These are phyloP conservation scores for Carapus acus DNA, from an alignment of 2,797 vertebrate genomes.

Conservation along the genomic window DNA sequence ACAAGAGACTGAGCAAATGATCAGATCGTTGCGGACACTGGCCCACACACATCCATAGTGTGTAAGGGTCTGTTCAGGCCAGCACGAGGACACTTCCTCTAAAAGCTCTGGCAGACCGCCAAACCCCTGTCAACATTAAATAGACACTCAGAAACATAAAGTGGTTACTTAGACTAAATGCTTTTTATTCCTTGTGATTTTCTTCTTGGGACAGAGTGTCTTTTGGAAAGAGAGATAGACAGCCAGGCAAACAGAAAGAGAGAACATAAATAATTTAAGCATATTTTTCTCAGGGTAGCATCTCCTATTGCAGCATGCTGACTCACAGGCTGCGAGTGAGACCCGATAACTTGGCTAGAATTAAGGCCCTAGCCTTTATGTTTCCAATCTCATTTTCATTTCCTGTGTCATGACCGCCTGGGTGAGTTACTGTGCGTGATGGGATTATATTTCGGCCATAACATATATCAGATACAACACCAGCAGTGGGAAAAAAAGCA, in stretches of 20 bases:
- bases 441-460: too few species aligned
- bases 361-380: too few species aligned
- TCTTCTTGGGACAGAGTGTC: slow-evolving; percentile 10
- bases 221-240: slow-evolving; percentile 30
- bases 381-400: too few species aligned
- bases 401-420: background rate
- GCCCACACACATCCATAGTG: slow-evolving; percentile 15
- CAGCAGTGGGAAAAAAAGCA: too few species aligned
- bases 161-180: slow-evolving; percentile 49
- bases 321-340: background rate
- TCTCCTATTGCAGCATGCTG: slow-evolving; percentile 7
- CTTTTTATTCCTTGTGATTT: slow-evolving; percentile 30
- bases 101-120: slow-evolving; percentile 42
- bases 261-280: slow-evolving; percentile 34
- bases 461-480: too few species aligned
- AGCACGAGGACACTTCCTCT: slow-evolving; percentile 39
- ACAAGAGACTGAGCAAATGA: too few species aligned
- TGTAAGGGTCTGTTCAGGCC: slow-evolving; percentile 10
- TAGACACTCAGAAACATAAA: slow-evolving; percentile 20
- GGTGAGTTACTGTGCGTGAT: too few species aligned
- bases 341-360: background rate
- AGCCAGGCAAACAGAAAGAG: too few species aligned
- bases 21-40: background rate
- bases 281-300: too few species aligned
- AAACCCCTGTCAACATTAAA: slow-evolving; percentile 21